Percentiles rank a stretch among this genome's conserved stretches.
These are phyloP conservation scores for Nannobrachium achirus DNA, from an alignment of 2,113 vertebrate genomes.

Conservation along the genomic window DNA sequence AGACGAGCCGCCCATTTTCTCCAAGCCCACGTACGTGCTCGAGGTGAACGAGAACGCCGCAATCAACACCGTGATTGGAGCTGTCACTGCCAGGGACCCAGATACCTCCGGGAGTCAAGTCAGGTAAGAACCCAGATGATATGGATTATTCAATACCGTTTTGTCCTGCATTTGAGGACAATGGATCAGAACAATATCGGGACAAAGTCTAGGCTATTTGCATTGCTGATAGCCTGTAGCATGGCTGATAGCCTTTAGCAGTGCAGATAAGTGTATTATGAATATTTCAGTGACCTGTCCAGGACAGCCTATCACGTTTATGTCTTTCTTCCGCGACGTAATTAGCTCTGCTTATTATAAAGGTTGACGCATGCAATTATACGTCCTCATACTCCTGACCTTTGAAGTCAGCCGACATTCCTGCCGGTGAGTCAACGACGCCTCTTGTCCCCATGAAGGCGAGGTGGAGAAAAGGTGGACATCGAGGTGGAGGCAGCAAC, in stretches of 20 bases:
- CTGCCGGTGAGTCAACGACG: conserved; percentile 22
- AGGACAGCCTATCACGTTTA: conserved; percentile 39
- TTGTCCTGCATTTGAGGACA: no score
- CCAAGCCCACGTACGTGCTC: conserved; percentile 86
- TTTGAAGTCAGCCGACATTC: conserved; percentile 41
- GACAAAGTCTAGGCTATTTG: no score
- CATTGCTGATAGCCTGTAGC: no score
- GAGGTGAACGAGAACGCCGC: conserved; percentile 94
- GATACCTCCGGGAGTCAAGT: conserved; percentile 87
- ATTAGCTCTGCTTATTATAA: conserved; percentile 63
- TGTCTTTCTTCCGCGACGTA: conserved; percentile 42
- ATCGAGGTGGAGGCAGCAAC: conserved; percentile 38
- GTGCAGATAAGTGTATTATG: no score
- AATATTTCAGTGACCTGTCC: not conserved
- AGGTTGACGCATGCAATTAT: conserved; percentile 65
- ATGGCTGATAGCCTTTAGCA: no score
- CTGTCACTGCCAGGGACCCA: conserved; percentile 90
- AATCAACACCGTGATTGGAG: conserved; percentile 90
- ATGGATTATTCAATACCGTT: no score
- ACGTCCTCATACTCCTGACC: conserved; percentile 52
- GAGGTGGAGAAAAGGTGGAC: conserved; percentile 21
- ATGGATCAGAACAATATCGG: no score
- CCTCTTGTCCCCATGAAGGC: conserved; percentile 45
- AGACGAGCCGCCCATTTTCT: conserved; percentile 93
- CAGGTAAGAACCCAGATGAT: conserved; percentile 80